phyloP scores from a whole-genome alignment of 2,888 invertebrate species.

The Parnassius orleans region DNA sequence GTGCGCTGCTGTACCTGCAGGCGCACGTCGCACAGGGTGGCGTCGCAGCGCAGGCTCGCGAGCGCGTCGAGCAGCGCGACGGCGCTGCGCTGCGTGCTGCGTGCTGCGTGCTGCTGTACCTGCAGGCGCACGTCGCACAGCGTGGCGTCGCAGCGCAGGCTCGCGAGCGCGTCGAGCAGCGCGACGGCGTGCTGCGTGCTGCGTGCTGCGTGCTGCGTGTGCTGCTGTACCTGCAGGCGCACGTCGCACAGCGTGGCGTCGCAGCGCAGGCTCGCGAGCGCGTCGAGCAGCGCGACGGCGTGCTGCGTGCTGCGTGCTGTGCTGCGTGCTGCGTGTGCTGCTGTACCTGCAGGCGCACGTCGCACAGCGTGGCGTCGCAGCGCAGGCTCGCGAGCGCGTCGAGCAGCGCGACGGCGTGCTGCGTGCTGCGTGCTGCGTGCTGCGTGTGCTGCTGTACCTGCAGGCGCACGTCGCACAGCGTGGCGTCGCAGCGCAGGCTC shows the following conservation, averaged over 20 bases:
- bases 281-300: slow-evolving; percentile 52
- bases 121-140: too few species aligned
- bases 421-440: slow-evolving; percentile 73
- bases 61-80: slow-evolving; percentile 53
- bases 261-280: slow-evolving; percentile 66
- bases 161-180: too few species aligned
- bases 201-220: slow-evolving; percentile 11
- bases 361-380: slow-evolving; percentile 90
- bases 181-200: too few species aligned
- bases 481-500: slow-evolving; percentile 82
- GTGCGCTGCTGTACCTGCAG: slow-evolving; percentile 57
- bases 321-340: slow-evolving; percentile 6
- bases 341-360: slow-evolving; percentile 84
- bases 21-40: slow-evolving; percentile 93
- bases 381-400: slow-evolving; percentile 57
- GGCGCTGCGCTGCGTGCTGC: too few species aligned
- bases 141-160: too few species aligned
- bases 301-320: slow-evolving; percentile 80
- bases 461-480: slow-evolving; percentile 93
- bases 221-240: slow-evolving; percentile 70
- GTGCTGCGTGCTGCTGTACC: too few species aligned
- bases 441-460: slow-evolving; percentile 32
- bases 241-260: slow-evolving; percentile 94
- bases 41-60: slow-evolving; percentile 79
- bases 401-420: slow-evolving; percentile 53